Conservation (phyloP, 2,113 vertebrate species). For the Junco hyemalis region DNA sequence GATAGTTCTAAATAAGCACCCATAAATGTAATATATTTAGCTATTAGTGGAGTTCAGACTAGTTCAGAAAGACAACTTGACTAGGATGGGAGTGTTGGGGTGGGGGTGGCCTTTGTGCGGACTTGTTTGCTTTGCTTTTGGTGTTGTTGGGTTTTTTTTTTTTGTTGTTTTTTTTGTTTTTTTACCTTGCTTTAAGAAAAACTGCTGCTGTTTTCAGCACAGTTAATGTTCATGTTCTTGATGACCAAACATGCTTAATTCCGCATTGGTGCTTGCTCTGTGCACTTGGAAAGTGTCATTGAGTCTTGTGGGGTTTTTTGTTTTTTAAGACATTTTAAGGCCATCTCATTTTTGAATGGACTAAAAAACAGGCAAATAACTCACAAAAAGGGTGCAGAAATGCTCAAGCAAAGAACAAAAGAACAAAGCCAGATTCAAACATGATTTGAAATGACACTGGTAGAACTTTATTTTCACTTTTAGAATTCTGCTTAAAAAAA, state of each 20-base stretch:
- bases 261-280: neutral
- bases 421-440: neutral
- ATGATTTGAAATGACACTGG: neutral
- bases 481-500: neutral
- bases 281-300: neutral
- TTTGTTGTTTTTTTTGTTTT: neutral
- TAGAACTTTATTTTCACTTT: constrained; percentile 5
- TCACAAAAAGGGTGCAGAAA: neutral
- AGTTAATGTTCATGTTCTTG: neutral
- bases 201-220: neutral
- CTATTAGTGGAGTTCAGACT: neutral
- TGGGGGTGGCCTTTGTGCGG: accelerated
- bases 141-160: accelerated
- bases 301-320: neutral
- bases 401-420: neutral
- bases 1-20: neutral
- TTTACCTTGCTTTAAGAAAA: neutral
- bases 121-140: neutral
- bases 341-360: neutral
- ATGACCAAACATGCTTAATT: neutral
- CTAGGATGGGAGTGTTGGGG: neutral
- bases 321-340: neutral
- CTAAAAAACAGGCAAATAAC: neutral
- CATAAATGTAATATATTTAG: neutral
- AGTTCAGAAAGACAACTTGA: neutral